Evolutionary conservation across 2,888 invertebrate genomes (phyloP).

Genomic region (Ligdia adustata): DNA sequence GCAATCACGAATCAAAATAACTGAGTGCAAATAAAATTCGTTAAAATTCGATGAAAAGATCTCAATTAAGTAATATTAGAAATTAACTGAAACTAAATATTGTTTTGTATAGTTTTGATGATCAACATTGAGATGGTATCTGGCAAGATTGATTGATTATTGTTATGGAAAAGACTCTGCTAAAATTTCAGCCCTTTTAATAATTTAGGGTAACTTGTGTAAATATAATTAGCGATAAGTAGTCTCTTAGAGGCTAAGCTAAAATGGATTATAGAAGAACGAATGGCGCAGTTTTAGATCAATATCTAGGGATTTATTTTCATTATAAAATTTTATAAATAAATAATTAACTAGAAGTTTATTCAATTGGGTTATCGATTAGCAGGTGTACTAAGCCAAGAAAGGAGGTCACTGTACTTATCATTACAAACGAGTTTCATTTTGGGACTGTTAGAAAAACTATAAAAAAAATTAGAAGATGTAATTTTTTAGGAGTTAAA

Average conservation of each 20-base stretch:
- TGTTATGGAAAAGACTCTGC: conserved; percentile 24
- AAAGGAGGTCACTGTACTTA: no score
- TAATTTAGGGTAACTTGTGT: conserved; percentile 50
- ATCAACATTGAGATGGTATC: conserved; percentile 1
- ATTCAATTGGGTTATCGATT: no score
- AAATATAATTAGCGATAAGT: conserved; percentile 60
- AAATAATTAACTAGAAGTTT: no score
- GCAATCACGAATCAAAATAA: no score
- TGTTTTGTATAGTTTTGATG: conserved; percentile 6
- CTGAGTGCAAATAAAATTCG: no score
- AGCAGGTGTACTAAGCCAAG: no score
- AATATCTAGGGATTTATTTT: neutral
- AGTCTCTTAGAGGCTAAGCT: conserved; percentile 76
- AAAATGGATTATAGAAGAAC: conserved; percentile 43
- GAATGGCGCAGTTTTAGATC: conserved; percentile 71
- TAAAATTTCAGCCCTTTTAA: conserved; percentile 40
- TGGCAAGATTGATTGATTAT: no score
- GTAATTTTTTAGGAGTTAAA: no score
- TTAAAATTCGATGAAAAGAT: no score
- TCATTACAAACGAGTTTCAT: no score
- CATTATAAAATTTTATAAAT: neutral
- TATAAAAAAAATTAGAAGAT: no score
- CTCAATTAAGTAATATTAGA: conserved; percentile 16
- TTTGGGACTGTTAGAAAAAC: no score
- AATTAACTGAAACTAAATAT: neutral